A percentile compares a stretch with the other conserved stretches of the same genome.
Conservation (phyloP, 2,888 invertebrate genomes). For the Bedellia somnulentella region DNA sequence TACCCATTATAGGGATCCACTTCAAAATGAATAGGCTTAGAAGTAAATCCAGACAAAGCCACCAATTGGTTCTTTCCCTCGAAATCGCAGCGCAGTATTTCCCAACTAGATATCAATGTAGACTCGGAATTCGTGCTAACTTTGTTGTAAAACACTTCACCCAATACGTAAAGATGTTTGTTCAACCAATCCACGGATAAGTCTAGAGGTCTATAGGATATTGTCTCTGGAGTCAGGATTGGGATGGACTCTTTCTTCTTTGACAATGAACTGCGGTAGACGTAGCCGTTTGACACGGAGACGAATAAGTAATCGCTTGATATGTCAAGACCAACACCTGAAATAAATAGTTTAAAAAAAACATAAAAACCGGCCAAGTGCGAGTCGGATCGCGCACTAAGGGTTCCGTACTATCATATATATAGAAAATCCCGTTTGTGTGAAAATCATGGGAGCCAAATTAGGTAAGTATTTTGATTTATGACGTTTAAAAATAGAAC, state of each 20-base stretch:
- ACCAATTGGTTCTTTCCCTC: slow-evolving; percentile 71
- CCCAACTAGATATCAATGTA: slow-evolving; percentile 56
- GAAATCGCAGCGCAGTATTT: slow-evolving; percentile 75
- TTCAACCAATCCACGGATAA: slow-evolving; percentile 89
- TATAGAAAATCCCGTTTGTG: too few species aligned
- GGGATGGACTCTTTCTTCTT: slow-evolving; percentile 37
- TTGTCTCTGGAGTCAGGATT: slow-evolving; percentile 60
- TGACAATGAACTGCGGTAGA: slow-evolving; percentile 57
- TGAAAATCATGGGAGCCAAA: too few species aligned
- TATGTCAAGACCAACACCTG: slow-evolving; percentile 80
- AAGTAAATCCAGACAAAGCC: slow-evolving; percentile 69
- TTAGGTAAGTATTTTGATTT: too few species aligned
- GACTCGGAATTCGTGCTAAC: slow-evolving; percentile 22
- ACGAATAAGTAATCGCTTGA: slow-evolving; percentile 73
- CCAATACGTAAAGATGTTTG: slow-evolving; percentile 79
- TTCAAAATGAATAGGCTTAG: slow-evolving; percentile 77
- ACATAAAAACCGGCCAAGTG: too few species aligned
- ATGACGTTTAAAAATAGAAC: too few species aligned
- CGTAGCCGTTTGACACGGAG: slow-evolving; percentile 70
- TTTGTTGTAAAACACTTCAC: slow-evolving; percentile 63
- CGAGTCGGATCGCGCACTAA: too few species aligned
- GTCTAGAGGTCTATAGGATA: slow-evolving; percentile 67
- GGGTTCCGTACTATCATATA: too few species aligned
- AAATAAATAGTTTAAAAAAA: too few species aligned
- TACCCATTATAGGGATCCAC: slow-evolving; percentile 92